Base-by-base conservation (phyloP, 2,797 vertebrate species). In the Eptatretus atami region DNA sequence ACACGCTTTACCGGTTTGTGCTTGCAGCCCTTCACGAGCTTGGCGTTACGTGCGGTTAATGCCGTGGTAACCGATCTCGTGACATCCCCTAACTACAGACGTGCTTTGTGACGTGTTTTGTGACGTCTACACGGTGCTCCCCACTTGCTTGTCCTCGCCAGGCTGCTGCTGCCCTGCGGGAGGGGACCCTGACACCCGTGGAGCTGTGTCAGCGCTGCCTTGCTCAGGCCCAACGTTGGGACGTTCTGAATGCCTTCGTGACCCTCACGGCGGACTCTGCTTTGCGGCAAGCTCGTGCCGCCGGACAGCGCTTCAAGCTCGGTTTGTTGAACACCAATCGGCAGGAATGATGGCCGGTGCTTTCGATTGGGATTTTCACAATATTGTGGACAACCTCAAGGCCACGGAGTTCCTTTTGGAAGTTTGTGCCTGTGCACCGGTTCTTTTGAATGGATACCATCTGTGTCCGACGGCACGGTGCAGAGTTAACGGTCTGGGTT, bases 181-280 rank as follows among this genome's bases (percentile, higher is more conserved):
- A 82, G 69, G 81, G 86, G 53, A 77, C 31, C 4, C 69, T 86
- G 57, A 78, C 75, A 15, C 78, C 88, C 6, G 78, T 74, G 1
- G 84, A 94, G 68, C 79, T 98, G 24, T 96, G 85, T 69, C 78
- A 72, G 67, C 79, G 74, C 65, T 92, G 86, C 67, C 74, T 98
- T 63, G 73, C 81, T 25, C 77, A 74, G 64, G 78, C 94, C 70
- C 81, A 71, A 73, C 79, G 76, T 68, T 90, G 80, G 1, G 73
- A 66, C 52, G 77, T 79, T 67, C 77, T 96, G 1, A 98, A 98
- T 10, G 82, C 85, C 1, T 98, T 82, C 68, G 78, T 96, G 65
- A 84, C 79, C 1, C 73, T 95, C 14, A 77, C 78, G 1, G 83
- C 88, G 69, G 81, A 92, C 52, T 64, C 67, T 1, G 84, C 86